Percentiles rank a stretch among this genome's conserved stretches.
Evolutionary conservation across 2,888 invertebrate species (phyloP).

Genomic region (Drosophila quinaria): DNA sequence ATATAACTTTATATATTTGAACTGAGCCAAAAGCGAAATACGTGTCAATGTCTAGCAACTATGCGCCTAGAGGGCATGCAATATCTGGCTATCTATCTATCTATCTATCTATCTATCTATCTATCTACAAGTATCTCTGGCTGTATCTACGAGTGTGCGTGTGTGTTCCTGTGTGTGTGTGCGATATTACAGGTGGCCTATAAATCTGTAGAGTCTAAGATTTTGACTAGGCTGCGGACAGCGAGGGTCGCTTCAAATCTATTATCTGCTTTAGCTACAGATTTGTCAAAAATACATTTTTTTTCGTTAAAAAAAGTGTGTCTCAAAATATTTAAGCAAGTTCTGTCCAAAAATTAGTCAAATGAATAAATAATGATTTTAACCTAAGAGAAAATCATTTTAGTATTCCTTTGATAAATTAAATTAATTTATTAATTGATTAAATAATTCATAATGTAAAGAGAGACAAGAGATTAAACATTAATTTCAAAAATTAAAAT

Average conservation of each 20-base stretch:
- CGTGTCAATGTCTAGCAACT: slow-evolving; percentile 76
- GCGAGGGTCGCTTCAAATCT: slow-evolving; percentile 48
- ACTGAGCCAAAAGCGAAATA: slow-evolving; percentile 56
- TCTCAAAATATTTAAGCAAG: too few species aligned
- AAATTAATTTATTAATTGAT: too few species aligned
- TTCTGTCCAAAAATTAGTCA: too few species aligned
- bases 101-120: slow-evolving; percentile 22
- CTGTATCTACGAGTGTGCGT: slow-evolving; percentile 11
- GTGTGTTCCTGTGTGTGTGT: slow-evolving; percentile 31
- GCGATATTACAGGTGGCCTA: slow-evolving; percentile 80
- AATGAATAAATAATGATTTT: too few species aligned
- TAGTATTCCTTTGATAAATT: too few species aligned
- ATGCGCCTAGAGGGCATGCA: slow-evolving; percentile 63
- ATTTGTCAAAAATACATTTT: not conserved
- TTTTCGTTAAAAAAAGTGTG: too few species aligned
- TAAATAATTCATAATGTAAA: too few species aligned
- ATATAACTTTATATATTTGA: slow-evolving; percentile 20
- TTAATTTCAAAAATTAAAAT: too few species aligned
- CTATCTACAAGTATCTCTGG: slow-evolving; percentile 8
- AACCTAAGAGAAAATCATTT: too few species aligned
- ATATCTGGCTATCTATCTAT: slow-evolving; percentile 22
- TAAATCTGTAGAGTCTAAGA: slow-evolving; percentile 71
- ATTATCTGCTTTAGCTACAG: not conserved
- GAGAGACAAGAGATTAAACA: too few species aligned
- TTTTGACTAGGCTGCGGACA: slow-evolving; percentile 33